Conservation (phyloP, 2,888 invertebrate genomes). For the Dasypolia templi region DNA sequence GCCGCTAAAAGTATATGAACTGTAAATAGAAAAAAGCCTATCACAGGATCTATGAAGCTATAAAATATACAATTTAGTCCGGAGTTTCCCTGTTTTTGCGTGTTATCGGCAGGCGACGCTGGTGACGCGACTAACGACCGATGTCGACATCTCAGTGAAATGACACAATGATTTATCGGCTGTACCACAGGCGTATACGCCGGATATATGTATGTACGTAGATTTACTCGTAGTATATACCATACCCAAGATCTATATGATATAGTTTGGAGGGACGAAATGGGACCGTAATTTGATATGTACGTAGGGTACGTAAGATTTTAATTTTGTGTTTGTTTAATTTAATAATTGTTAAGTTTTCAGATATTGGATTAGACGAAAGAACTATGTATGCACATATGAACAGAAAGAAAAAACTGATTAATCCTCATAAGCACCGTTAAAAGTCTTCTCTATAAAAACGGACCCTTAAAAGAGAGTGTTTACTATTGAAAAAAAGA, state of each 20-base stretch:
- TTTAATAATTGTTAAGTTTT: neutral
- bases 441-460: neutral
- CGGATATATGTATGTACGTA: constrained; percentile 35
- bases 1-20: constrained; percentile 34
- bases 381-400: too few species aligned
- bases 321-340: neutral
- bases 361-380: neutral
- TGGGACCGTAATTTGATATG: constrained; percentile 1
- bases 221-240: neutral
- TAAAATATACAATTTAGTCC: constrained; percentile 47
- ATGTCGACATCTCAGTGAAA: constrained; percentile 80
- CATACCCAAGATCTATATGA: constrained; percentile 23
- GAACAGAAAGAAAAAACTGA: too few species aligned
- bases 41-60: constrained; percentile 29
- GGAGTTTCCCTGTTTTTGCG: constrained; percentile 76
- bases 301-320: too few species aligned
- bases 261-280: constrained; percentile 25
- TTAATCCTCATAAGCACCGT: too few species aligned
- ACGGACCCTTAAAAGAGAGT: neutral
- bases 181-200: constrained; percentile 36
- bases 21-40: constrained; percentile 43
- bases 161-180: constrained; percentile 84
- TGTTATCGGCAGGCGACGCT: constrained; percentile 77
- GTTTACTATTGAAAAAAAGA: neutral
- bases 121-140: constrained; percentile 81